phyloP scores from a whole-genome alignment of 1,140 invertebrate species.

The Drosophila sp. region DNA sequence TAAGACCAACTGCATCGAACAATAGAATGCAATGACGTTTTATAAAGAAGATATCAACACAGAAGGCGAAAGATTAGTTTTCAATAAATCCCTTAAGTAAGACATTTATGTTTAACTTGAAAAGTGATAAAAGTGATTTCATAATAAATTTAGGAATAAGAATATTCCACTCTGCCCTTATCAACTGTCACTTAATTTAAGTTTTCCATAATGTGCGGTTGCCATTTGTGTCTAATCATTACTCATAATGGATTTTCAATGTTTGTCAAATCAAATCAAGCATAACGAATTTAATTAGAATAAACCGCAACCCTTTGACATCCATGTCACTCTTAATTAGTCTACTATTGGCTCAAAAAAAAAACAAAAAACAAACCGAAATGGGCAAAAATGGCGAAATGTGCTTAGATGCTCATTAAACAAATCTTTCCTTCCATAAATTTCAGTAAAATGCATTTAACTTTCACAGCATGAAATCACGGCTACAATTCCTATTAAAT shows the following conservation, averaged over 20 bases:
- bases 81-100: too few species aligned
- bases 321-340: conserved; percentile 21
- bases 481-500: conserved; percentile 41
- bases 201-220: neutral
- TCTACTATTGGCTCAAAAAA: neutral
- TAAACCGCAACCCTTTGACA: conserved; percentile 15
- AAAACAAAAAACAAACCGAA: neutral
- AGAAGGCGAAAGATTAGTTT: too few species aligned
- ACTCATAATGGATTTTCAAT: conserved; percentile 25
- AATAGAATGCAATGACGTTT: too few species aligned
- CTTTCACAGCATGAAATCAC: conserved; percentile 38
- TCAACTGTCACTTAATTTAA: neutral
- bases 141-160: neutral
- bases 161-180: neutral
- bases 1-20: too few species aligned
- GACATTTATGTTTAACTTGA: too few species aligned
- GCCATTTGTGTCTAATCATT: neutral
- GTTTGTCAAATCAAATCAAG: conserved; percentile 17
- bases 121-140: too few species aligned
- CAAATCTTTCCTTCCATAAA: too few species aligned
- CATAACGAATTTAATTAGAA: conserved; percentile 15
- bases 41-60: too few species aligned
- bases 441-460: neutral
- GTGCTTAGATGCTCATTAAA: too few species aligned
- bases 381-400: neutral